Conservation (phyloP, 2,797 vertebrate genomes). For the Alauda arvensis region DNA sequence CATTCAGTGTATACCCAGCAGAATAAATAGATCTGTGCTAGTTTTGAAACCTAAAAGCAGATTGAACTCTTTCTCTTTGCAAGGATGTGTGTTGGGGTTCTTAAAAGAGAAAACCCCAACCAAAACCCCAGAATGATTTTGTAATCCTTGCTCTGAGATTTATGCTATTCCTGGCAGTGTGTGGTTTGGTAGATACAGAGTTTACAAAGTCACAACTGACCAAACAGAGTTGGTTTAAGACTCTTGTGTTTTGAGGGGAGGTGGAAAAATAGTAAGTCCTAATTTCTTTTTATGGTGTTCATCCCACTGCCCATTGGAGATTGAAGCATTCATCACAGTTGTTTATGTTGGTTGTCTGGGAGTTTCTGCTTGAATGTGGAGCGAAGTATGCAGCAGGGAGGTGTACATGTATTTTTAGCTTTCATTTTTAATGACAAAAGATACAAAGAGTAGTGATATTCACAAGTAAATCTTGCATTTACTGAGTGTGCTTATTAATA, state of each 20-base stretch:
- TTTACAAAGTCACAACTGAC: constrained; percentile 12
- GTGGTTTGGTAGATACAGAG: constrained; percentile 29
- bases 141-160: constrained; percentile 13
- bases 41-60: not conserved
- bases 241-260: constrained; percentile 21
- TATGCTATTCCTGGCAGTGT: constrained; percentile 3
- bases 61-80: not conserved
- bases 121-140: not conserved
- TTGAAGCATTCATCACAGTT: constrained; percentile 30
- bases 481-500: not conserved
- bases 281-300: constrained; percentile 43
- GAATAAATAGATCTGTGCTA: constrained; percentile 7
- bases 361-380: constrained; percentile 26
- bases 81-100: not conserved
- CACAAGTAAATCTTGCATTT: not conserved
- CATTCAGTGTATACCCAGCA: not conserved
- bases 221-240: constrained; percentile 22
- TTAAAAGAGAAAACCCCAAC: not conserved
- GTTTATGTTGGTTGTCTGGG: constrained; percentile 42
- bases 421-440: constrained; percentile 8
- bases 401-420: not conserved
- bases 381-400: not conserved
- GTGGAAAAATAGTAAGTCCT: constrained; percentile 39
- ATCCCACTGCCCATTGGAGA: constrained; percentile 17
- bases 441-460: not conserved